Base-by-base conservation (phyloP, 1,140 invertebrate species). In the Reticulitermes speratus region DNA sequence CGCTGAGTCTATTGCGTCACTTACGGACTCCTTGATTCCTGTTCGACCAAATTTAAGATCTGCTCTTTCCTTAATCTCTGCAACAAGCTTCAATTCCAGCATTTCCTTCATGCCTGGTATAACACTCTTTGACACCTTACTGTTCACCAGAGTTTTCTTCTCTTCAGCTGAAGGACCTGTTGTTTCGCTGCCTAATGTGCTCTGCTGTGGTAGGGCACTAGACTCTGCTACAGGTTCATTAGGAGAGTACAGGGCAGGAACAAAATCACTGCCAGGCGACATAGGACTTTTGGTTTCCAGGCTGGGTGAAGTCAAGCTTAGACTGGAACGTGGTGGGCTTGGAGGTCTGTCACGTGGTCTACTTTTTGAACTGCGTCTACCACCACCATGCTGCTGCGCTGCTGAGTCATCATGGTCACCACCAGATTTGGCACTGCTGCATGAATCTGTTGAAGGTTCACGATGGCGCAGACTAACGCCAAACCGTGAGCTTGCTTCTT, bases 31-130 rank as follows among this genome's bases (percentile, higher is more conserved):
- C 86, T 87, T 85, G 82, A 59, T 38, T 84, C 86, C 81, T 84
- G 44, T 48, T 59, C 87, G 84, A 44, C 84, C 86, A 81, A 83
- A 87, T 83, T 94, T 95, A 86, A 94, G 93, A 88, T 96, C 95
- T 5, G 95, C 94, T 86, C 94, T 92, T 88, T 96, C 95, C 90
- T 96, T 96, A 38, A 97, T 96, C 90, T 97, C 96, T 21, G 96
- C 95, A 19, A 96, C 95, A 30, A 96, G 90, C 90, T 96, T 96
- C 9, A 96, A 89, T 89, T 96, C 96, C 21, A 96, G 91, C 93
- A 96, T 96, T 89, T 97, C 96, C 88, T 97, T 97, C 92, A 94
- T 93, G 1, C 90, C 90, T 21, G 90, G 89, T 48, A 89, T 87
- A 25, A 87, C 86, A 44, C 89, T 91, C 87, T 84, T 52, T 14